Evolutionary conservation across 2,888 invertebrate species (phyloP), one percentile per base, ranked within the genome.

Genomic region (Ennomos quercinarius): DNA sequence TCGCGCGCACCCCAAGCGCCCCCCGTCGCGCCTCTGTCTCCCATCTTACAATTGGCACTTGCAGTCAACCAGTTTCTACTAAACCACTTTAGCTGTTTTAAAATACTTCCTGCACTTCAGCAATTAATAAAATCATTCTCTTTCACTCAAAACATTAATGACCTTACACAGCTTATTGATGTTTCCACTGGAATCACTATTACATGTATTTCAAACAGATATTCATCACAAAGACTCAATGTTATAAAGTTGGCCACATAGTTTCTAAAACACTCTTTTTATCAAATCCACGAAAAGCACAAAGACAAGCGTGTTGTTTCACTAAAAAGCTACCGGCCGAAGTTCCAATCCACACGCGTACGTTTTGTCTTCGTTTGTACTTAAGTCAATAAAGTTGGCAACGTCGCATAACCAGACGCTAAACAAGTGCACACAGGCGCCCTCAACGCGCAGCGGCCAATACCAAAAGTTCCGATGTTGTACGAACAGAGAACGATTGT

Each of bases 1-100:
- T 91, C 91, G 89, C 93, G 91, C 90, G 91, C 91, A 91, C 92
- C 92, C 92, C 92, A 91, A 87, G 91, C 91, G 90, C 91, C 91
- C 86, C 91, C 92, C 89, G 91, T 89, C 86, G 89, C 85, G 81
- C 91, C 91, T 81, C 89, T 84, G 83, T 91, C 90, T 87, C 91
- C 91, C 91, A 91, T 91, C 78, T 87, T 88, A 86, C 84, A 81
- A 83, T 83, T 83, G 79, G 81, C 80, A 79, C 85, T 84, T 86
- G 80, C 79, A 81, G 80, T 76, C 78, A 86, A 90, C 88, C 88
- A 87, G 89, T 90, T 89, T 86, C 84, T 89, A 86, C 86, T 87
- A 85, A 49, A 76, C 74, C 71, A 74, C 72, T 78, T 71, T 75
- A 71, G 69, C 76, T 76, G 76, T 73, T 80, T 80, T 72, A 80